Percentiles rank a stretch among this genome's conserved stretches.
These are phyloP conservation scores for Xenotilapia longispinis DNA, from an alignment of 2,113 vertebrate genomes.

Conservation along the genomic window DNA sequence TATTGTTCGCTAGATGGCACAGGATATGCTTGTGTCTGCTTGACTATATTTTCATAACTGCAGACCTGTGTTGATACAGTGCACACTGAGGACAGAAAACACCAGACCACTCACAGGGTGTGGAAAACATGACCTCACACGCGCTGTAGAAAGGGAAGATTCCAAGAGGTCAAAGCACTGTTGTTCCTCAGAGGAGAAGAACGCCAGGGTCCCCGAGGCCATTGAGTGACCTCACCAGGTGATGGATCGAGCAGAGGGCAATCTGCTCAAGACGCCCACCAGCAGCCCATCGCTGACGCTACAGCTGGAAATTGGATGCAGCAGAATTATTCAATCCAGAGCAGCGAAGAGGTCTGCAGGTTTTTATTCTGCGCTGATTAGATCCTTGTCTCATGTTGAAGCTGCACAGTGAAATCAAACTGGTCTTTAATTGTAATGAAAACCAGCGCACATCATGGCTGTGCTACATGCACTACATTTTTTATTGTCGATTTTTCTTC, in stretches of 20 bases:
- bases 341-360: not conserved
- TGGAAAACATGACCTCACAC: conserved; percentile 67
- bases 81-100: conserved; percentile 37
- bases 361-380: conserved; percentile 2
- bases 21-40: conserved; percentile 37
- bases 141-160: conserved; percentile 31
- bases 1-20: conserved; percentile 38
- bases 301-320: not conserved
- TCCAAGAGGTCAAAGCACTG: conserved; percentile 61
- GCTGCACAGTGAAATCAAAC: not conserved
- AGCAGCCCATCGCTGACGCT: not conserved
- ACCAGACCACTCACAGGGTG: conserved; percentile 20
- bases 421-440: not conserved
- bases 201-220: conserved; percentile 44
- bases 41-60: conserved; percentile 55
- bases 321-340: not conserved
- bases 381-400: not conserved
- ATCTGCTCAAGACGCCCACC: conserved; percentile 45
- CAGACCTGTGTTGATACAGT: conserved; percentile 47
- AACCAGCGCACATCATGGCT: not conserved
- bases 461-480: not conserved
- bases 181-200: conserved; percentile 54
- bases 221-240: conserved; percentile 56
- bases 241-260: conserved; percentile 44
- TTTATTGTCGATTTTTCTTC: not conserved